phyloP scores from a whole-genome alignment of 2,888 invertebrate genomes.

The Punctoribates punctum region DNA sequence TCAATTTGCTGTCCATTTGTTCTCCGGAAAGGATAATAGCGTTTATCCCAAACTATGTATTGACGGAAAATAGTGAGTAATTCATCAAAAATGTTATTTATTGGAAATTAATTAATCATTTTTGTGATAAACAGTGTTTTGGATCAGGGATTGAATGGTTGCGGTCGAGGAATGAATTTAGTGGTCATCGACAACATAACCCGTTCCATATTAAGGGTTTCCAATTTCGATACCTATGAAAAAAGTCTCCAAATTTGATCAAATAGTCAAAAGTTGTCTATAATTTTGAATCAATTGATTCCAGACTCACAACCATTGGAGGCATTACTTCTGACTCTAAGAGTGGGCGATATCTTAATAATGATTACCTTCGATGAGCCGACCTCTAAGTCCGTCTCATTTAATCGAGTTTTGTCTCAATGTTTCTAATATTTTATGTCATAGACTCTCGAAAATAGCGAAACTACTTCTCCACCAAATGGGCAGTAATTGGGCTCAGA shows the following conservation, averaged over 20 bases:
- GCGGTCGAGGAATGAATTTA: conserved; percentile 59
- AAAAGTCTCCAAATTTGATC: conserved; percentile 51
- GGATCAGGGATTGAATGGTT: conserved; percentile 49
- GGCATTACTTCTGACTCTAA: conserved; percentile 50
- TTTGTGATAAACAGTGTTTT: conserved; percentile 42
- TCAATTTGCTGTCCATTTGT: conserved; percentile 56
- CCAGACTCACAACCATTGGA: conserved; percentile 52
- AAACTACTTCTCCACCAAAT: conserved; percentile 57
- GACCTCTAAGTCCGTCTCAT: conserved; percentile 54
- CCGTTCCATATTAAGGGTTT: conserved; percentile 55
- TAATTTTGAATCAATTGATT: neutral
- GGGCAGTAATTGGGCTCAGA: conserved; percentile 59
- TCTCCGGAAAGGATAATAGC: conserved; percentile 57
- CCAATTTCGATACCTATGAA: conserved; percentile 60
- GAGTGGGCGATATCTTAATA: conserved; percentile 57
- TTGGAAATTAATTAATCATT: neutral
- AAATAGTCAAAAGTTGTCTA: neutral
- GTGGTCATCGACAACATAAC: conserved; percentile 57
- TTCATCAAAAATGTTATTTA: too few species aligned
- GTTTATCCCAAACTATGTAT: conserved; percentile 59
- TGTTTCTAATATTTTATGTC: conserved; percentile 45
- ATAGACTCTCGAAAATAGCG: conserved; percentile 55
- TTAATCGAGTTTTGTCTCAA: conserved; percentile 10
- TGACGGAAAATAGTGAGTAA: conserved; percentile 57
- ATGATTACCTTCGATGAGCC: conserved; percentile 60